Base-by-base conservation (phyloP, 2,797 vertebrate genomes). In the Dromococcyx pavoninus region DNA sequence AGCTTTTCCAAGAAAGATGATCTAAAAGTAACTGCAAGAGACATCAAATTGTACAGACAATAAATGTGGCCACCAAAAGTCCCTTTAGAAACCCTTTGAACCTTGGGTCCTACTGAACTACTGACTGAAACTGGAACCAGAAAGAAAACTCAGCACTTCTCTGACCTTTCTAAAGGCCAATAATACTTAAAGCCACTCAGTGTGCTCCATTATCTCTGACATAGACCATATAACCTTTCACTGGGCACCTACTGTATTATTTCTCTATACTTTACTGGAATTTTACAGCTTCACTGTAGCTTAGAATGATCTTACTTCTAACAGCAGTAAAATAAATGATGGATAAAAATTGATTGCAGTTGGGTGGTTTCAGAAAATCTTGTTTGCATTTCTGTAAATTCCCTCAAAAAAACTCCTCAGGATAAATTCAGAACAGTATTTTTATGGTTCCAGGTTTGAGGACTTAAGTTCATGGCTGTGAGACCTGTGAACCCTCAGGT, bases 161-260 rank as follows among this genome's bases (percentile, higher is more conserved):
- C 73, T 72, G n/a, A 96, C 73, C 88, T 96, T 96, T 96, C 86
- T 88, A 96, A 97, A 96, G 93, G 84, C 51, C 46, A 86, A 43
- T 81, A 76, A 54, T 32, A 96, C 82, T 51, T 77, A 58, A 56
- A 54, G 33, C 7, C 41, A 44, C 50, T 67, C 16, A 32, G 13
- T 23, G 21, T 50, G 46, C 50, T 88, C 66, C 28, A 28, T 21
- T 64, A 67, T 46, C 10, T 79, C 87, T 84, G 46, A 14, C 41
- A 82, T 14, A 80, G 62, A 69, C 5, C 54, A 25, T 32, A 74
- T 15, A 87, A 41, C 39, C 35, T 90, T 88, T 64, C 69, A 69
- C 12, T 77, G 46, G 21, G 27, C 25, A 89, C 23, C 19, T 74
- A 41, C 41, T 32, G 5, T 46, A 39, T 32, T 46, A 61, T 82